phyloP scores from a whole-genome alignment of 2,113 vertebrate species.

The Stictonetta naevosa region DNA sequence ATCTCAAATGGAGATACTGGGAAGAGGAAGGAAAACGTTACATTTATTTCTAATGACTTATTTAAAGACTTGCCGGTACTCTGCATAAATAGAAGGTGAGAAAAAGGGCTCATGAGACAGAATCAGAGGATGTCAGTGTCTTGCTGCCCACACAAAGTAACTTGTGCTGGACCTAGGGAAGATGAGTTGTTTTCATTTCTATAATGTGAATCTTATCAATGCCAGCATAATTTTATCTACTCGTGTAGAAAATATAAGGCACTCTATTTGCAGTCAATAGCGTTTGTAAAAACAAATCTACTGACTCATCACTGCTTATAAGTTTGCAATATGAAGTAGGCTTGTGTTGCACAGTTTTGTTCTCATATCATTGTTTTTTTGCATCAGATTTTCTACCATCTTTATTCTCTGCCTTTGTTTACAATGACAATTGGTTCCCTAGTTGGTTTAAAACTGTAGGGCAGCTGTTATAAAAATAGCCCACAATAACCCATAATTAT shows the following conservation, averaged over 20 bases:
- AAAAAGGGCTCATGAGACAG: not conserved
- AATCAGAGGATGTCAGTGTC: not conserved
- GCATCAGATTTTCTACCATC: not conserved
- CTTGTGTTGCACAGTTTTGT: not conserved
- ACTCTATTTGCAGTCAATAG: not conserved
- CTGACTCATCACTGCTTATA: not conserved
- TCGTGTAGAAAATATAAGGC: not conserved
- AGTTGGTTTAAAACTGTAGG: not conserved
- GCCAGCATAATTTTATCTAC: not conserved
- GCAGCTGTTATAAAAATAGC: not conserved
- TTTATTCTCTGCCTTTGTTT: not conserved
- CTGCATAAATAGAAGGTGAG: not conserved
- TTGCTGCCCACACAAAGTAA: not conserved
- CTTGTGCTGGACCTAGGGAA: not conserved
- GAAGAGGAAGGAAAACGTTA: not conserved
- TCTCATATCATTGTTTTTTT: not conserved
- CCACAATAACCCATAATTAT: not conserved
- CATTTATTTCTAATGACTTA: slow-evolving; percentile 17
- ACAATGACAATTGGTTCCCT: not conserved
- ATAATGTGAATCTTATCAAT: not conserved
- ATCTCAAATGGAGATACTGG: not conserved
- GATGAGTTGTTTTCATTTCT: not conserved
- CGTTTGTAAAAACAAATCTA: not conserved
- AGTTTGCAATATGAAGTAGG: not conserved
- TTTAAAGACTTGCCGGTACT: not conserved